Evolutionary conservation across 2,797 vertebrate genomes (phyloP), one percentile per base, ranked within the genome.

Genomic region (Macrochelys suwanniensis): DNA sequence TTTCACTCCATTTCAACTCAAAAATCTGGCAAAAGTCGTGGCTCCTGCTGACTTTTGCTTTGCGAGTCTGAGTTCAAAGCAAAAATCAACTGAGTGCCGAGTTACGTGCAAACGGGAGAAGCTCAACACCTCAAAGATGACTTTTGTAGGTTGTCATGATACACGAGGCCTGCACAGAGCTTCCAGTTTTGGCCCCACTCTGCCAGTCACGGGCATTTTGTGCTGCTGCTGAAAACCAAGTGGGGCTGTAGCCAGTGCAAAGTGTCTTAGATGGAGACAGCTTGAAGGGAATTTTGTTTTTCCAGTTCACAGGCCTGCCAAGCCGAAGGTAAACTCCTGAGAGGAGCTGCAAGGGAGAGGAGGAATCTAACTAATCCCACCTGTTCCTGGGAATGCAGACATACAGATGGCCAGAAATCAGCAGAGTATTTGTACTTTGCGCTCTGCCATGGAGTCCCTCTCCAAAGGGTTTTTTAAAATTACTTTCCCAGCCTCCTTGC

Each of bases 301-400:
- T 15, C 49, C 84, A 95, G 16, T 81, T 94, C 90, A 47, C 7
- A 2, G 83, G 0, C 0, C 85, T 85, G 91, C 96, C 94, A 94
- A 68, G 93, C 89, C 92, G 91, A 95, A 96, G 96, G 94, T 93
- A 96, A 96, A 96, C 83, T 54, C 89, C 54, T 85, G 95, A 94
- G 87, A 57, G 83, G 92, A 78, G 51, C 0, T 77, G 93, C 89
- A 90, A 50, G 50, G 80, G 89, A 91, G 89, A 45, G 82, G 53
- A 54, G 47, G 50, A 82, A 78, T 28, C 79, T 82, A 89, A 97
- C 96, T 93, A 97, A 94, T 97, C n/a, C 97, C 96, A 97, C 97
- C 97, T 97, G 97, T 88, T 90, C 92, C 57, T 92, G 0, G 1
- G 83, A 89, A 59, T 93, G 94, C 83, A 92, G 95, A 47, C 93